Base-by-base conservation (phyloP, 2,797 vertebrate species). In the Amblyraja radiata region DNA sequence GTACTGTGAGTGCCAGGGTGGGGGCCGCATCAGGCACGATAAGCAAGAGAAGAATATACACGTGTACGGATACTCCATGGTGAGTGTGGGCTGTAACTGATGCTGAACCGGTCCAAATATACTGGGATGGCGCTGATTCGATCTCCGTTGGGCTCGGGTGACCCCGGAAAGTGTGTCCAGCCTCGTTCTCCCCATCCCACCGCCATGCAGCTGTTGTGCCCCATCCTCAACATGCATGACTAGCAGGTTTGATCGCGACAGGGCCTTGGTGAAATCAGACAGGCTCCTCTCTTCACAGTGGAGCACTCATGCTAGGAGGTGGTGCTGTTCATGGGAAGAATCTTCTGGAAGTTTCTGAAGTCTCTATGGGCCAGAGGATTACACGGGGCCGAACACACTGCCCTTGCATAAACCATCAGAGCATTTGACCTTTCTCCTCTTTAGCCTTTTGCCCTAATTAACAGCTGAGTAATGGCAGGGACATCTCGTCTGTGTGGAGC, bases 11-110 rank as follows among this genome's bases (percentile, higher is more conserved):
- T 99, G 99, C 95, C 79, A 98, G 39, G 99, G 99, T 46, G 99
- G 98, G 65, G 99, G 99, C n/a, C 95, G 99, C 90, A 98, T 99
- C 94, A 96, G 95, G 94, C 99, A 99, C 84, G 96, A 97, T 16
- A 95, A 97, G 74, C 94, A 94, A 2, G 96, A 96, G 86, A 97
- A 96, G 95, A 98, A 97, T 96, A 98, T 99, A 94, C 98, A 98
- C 16, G 97, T 99, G 76, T 99, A 99, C 21, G 98, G 98, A 93
- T 98, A 99, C 95, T 99, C 98, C 58, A 96, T 99, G 97, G 98
- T 99, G 95, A 96, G 96, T 91, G 14, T 28, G n/a, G 25, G 25
- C 46, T 21, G 11, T 32, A 78, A 78, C 14, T 1, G 10, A 16
- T 36, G 13, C 10, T n/a, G 36, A 32, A 63, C 23, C 32, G 63